phyloP scores from a whole-genome alignment of 35 echinoderm and acorn worm species.

The Hemicentrotus pulcherrimus region DNA sequence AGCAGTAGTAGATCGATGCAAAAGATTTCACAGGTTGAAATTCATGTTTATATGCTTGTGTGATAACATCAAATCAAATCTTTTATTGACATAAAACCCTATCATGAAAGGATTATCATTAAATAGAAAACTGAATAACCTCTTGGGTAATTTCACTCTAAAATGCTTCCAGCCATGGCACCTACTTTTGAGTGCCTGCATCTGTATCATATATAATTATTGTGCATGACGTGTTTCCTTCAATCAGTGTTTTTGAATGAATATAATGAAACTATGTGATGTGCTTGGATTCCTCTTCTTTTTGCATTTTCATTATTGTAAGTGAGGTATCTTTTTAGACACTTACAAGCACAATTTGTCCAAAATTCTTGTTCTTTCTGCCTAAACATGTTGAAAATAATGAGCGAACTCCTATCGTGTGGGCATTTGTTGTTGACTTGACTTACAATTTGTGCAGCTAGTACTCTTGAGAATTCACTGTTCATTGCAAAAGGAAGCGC shows the following conservation, averaged over 20 bases:
- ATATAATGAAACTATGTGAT: not conserved
- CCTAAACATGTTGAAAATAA: not conserved
- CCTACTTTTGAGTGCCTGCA: too few species aligned
- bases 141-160: not conserved
- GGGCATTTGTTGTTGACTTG: not conserved
- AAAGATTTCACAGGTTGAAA: not conserved
- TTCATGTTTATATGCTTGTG: too few species aligned
- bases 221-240: not conserved
- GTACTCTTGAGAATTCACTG: conserved; percentile 93
- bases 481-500: conserved; percentile 99
- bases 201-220: not conserved
- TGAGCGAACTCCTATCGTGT: not conserved
- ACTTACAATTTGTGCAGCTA: conserved; percentile 89
- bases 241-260: not conserved
- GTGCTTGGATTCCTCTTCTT: not conserved
- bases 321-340: not conserved
- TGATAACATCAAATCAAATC: not conserved
- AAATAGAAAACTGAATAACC: not conserved
- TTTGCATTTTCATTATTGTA: not conserved
- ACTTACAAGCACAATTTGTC: too few species aligned
- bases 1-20: not conserved
- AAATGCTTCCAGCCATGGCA: too few species aligned
- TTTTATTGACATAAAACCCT: not conserved
- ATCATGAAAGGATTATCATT: not conserved
- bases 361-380: too few species aligned